Evolutionary conservation across 2,113 vertebrate species (phyloP).

Genomic region (Pan troglodytes): DNA sequence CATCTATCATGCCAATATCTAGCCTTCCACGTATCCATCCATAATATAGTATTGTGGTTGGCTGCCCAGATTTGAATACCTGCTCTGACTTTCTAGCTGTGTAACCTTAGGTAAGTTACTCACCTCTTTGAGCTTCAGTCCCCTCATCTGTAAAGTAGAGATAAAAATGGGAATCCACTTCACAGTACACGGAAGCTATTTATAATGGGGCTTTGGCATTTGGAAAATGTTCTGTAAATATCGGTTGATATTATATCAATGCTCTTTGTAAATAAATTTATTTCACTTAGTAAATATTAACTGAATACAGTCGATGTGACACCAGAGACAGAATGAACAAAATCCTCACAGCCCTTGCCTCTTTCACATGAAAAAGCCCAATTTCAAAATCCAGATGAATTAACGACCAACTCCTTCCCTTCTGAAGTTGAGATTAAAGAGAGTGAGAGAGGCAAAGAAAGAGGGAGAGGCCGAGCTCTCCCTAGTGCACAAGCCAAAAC

Average conservation of each 20-base stretch:
- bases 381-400: slow-evolving; percentile 5
- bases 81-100: not conserved
- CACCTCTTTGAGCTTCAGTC: not conserved
- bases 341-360: not conserved
- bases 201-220: not conserved
- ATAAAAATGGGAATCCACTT: fast-evolving
- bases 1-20: fast-evolving
- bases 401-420: not conserved
- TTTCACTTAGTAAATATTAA: not conserved
- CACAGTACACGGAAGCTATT: not conserved
- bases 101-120: not conserved
- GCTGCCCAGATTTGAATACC: not conserved
- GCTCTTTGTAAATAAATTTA: not conserved
- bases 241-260: not conserved
- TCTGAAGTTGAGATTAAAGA: slow-evolving; percentile 62
- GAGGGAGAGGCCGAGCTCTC: not conserved
- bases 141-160: not conserved
- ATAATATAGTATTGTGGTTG: fast-evolving
- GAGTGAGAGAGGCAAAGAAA: not conserved
- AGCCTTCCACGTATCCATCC: no score
- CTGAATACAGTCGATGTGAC: not conserved
- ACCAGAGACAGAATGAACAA: not conserved
- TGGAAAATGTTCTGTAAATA: not conserved
- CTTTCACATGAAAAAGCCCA: not conserved
- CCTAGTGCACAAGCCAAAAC: slow-evolving; percentile 3